Base-by-base conservation (phyloP, 30 jellyfish, hydroid and myxozoan species). In the Aurelia coerulea region DNA sequence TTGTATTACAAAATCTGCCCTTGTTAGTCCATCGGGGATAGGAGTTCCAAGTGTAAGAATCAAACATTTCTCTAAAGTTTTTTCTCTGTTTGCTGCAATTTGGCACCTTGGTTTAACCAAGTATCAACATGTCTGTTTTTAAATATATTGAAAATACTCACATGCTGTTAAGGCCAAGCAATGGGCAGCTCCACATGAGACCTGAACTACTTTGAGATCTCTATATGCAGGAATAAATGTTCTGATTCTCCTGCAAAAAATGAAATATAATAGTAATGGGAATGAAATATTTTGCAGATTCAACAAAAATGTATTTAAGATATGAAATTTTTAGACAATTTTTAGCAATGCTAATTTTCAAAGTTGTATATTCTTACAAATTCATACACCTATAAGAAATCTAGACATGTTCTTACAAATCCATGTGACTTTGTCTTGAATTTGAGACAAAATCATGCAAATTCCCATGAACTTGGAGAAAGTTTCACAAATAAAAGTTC, bases 131-230 rank as follows among this genome's bases (percentile, higher is more conserved):
- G 29, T 23, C 29, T 23, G 29, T 23, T 23, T 23, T 23, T 23
- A 23, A 23, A 23, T 23, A 23, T 23, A 23, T 23, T 23, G 29
- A 23, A 23, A 23, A 23, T 23, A 23, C 92, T 56, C 23, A 93
- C 98, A 93, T 56, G 92, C 29, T 54, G 88, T 59, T 64, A 93
- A 64, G 2, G 96, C 98, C 80, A 88, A 18, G 65, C 97, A 84
- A 62, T 93, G 98, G 29, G 75, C 18, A 19, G 83, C 91, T 68
- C 98, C 98, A 76, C 98, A 88, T 5, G 95, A 73, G 8, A 88
- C 88, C 54, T 73, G 92, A 7, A 50, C 84, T 32, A 91, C 58
- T 18, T 46, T 65, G 2, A 84, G 29, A 29, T 64, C 37, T 60
- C 29, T 50, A 3, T 81, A 65, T 1, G 79, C 56, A 46, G 56